These are phyloP conservation scores for Baryphthengus martii DNA, from an alignment of 2,113 vertebrate species.

Conservation along the genomic window DNA sequence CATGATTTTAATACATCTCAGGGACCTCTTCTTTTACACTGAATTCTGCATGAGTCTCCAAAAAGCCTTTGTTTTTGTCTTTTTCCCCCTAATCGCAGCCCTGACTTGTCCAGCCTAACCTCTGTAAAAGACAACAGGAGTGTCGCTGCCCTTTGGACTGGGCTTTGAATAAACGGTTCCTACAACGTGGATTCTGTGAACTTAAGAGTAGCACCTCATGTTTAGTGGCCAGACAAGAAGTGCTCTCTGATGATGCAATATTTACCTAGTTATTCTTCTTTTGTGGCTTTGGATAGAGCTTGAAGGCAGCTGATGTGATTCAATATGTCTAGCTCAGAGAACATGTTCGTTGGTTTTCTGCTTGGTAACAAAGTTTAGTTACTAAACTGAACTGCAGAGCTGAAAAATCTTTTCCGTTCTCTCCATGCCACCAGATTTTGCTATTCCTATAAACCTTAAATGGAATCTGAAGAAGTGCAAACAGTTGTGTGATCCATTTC, in stretches of 20 bases:
- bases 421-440: neutral
- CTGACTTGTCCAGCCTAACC: neutral
- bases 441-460: neutral
- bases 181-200: neutral
- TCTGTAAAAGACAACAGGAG: neutral
- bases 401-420: neutral
- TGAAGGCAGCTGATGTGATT: neutral
- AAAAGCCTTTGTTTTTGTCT: neutral
- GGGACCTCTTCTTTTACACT: neutral
- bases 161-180: neutral
- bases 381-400: neutral
- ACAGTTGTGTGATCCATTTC: neutral
- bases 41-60: neutral
- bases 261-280: neutral
- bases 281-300: neutral
- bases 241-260: neutral
- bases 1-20: neutral
- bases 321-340: neutral
- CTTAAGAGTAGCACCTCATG: neutral
- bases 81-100: neutral
- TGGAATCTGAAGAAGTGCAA: neutral
- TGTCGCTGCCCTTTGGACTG: neutral
- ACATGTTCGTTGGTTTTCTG: neutral
- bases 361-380: neutral
- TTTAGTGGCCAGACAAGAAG: neutral